Base-by-base conservation (phyloP, 2,888 invertebrate species). In the Arenicola marina region DNA sequence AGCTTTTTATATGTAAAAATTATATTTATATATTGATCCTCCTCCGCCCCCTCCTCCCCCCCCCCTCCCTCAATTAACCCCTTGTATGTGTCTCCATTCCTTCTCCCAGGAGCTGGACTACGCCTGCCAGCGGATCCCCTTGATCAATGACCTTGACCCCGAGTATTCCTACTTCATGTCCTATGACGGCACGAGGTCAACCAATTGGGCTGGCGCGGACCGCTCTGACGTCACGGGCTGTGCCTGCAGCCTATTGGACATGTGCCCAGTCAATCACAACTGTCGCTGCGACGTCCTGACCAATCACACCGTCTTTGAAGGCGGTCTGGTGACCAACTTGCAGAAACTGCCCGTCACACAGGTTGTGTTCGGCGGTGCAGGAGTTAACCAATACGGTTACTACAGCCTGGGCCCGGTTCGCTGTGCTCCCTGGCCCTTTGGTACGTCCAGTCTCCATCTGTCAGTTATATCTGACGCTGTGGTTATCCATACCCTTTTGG, bases 221-320 rank as follows among this genome's bases (percentile, higher is more conserved):
- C 51, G 26, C 32, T 11, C 53, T 43, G 21, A 33, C n/a, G 32
- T 18, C 2, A 38, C 48, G 34, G 59, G 63, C 18, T 61, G 63
- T 32, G 59, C 59, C 7, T 60, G 60, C 34, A 34, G n/a, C 15
- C 45, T 63, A 11, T 28, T 61, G 15, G 44, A 56, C 26, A 32
- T 29, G 1, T 54, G 48, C n/a, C 61, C 48, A 11, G 21, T 2
- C 15, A 44, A 33, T 18, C 43, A 59, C 59, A 62, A 48, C 15
- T 80, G 80, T 60, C 78, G 76, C 63, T 79, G 80, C 69, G 78
- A 79, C 62, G 63, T 70, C 1, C 70, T 56, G 21, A 76, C 78
- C 48, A 59, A 58, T 1, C 78, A 79, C 62, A 76, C 73, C 2
- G 77, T 77, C 26, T 58, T 74, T 0, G 80, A 80, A 64, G 77